Evolutionary conservation across 2,113 vertebrate species (phyloP), one percentile per base, ranked within the genome.

Genomic region (Lagenorhynchus albirostris): DNA sequence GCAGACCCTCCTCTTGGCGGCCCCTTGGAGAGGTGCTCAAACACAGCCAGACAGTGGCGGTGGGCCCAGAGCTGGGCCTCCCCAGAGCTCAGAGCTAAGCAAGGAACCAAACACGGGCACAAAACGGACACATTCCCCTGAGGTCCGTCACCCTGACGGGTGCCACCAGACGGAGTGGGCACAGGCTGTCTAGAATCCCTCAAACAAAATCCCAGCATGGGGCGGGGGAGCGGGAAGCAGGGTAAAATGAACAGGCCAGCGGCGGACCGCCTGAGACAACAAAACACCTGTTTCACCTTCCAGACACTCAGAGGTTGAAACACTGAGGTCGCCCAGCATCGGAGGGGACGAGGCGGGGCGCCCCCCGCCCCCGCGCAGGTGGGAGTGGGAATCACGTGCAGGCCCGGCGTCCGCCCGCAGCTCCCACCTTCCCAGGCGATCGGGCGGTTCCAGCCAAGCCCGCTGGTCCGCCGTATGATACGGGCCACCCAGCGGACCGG

Each of bases 171-270:
- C 12, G 31, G 17, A 20, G 21, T 23, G 20, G 83, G 13, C 50
- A 21, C 13, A 20, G 38, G 23, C 33, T 36, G 13, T 91, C 63
- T 33, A 36, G 11, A 38, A 38, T 4, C 53, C 36, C 38, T 25
- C 18, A 73, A 26, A 80, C 38, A 38, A 41, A 84, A 74, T 1
- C 15, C 29, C 8, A 13, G 36, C 73, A 14, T 4, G 62, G 62
- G 29, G 20, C 2, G 2, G 29, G 17, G 31, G 38, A 53, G 33
- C 6, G 4, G 3, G 71, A 2, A 26, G 6, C 18, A 3, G 12
- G 10, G 8, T 11, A 67, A 84, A 60, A 38, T 29, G 55, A 62
- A 55, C 13, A 21, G 70, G 8, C n/a, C 29, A 23, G 65, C 71
- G 25, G 36, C 44, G n/a, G 44, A 11, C 15, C 14, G 7, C 1